A percentile compares a stretch with the other conserved stretches of the same genome.
Evolutionary conservation across 92 coral and sea anemone species (phyloP).

Genomic region (Palythoa heliodiscus): DNA sequence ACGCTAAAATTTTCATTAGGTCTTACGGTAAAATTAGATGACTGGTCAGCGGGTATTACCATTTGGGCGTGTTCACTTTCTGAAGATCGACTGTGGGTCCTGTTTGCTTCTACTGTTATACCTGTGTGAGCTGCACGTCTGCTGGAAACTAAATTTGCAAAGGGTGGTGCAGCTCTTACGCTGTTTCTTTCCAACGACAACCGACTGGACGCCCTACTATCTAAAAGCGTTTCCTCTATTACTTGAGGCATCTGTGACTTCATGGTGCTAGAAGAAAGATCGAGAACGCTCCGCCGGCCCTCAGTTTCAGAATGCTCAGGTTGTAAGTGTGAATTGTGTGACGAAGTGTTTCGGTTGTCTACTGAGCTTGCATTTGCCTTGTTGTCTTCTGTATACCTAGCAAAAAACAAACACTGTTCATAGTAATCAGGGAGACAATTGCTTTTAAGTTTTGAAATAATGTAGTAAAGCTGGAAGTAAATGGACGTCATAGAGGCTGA

Average conservation of each 20-base stretch:
- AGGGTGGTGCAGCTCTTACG: neutral
- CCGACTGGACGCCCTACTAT: constrained; percentile 30
- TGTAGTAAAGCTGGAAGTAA: neutral
- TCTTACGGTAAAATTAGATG: neutral
- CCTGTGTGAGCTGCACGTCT: neutral
- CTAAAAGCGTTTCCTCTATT: constrained; percentile 34
- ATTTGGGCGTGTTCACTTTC: neutral
- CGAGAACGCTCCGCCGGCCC: neutral
- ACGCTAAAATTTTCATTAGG: neutral
- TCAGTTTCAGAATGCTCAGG: neutral
- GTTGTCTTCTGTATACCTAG: neutral
- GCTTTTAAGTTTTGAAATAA: no score
- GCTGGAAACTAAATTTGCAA: neutral
- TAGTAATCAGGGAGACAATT: neutral
- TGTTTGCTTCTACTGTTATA: neutral
- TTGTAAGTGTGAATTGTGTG: constrained; percentile 1
- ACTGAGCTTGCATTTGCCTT: neutral
- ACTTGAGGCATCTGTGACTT: constrained; percentile 11
- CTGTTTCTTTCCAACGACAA: constrained; percentile 16
- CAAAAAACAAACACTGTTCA: neutral
- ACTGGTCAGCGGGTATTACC: constrained; percentile 7
- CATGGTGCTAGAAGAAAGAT: neutral
- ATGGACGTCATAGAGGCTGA: neutral
- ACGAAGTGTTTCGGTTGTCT: neutral
- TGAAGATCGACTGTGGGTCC: neutral